Percentiles rank a stretch among this genome's conserved stretches.
phyloP scores from a whole-genome alignment of 2,888 invertebrate genomes.

The Melanargia galathea region DNA sequence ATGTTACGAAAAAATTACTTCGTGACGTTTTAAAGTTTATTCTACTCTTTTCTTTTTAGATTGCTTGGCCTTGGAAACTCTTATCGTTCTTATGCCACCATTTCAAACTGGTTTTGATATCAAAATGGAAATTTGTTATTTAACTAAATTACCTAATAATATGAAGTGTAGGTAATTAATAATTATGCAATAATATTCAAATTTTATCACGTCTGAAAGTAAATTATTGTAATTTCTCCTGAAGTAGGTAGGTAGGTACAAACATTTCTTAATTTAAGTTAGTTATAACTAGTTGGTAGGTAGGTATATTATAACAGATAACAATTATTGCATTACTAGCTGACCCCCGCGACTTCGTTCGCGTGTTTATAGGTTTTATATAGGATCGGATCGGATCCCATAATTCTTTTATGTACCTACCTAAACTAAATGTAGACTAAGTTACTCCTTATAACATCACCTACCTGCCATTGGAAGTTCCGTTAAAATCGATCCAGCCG shows the following conservation, averaged over 20 bases:
- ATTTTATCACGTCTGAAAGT: not conserved
- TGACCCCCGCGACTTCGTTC: no score
- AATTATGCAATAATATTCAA: constrained; percentile 4
- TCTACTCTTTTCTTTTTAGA: not conserved
- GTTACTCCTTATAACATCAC: no score
- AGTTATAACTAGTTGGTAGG: not conserved
- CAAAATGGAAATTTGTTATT: constrained; percentile 21
- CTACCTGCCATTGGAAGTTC: no score
- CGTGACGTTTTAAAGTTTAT: not conserved
- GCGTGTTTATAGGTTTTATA: no score
- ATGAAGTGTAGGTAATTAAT: constrained; percentile 5
- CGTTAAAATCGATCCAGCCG: no score
- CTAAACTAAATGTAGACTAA: no score
- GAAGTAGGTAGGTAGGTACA: no score
- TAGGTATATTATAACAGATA: no score
- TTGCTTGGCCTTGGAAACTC: constrained; percentile 23
- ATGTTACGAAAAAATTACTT: not conserved
- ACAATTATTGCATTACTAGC: no score
- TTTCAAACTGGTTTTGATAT: constrained; percentile 31
- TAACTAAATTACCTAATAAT: not conserved
- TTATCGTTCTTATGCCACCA: constrained; percentile 24
- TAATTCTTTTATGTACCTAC: no score
- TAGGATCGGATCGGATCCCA: no score
- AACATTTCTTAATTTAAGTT: not conserved
- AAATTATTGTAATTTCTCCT: no score